Evolutionary conservation across 1,140 invertebrate genomes (phyloP).

Genomic region (Zophobas morio): DNA sequence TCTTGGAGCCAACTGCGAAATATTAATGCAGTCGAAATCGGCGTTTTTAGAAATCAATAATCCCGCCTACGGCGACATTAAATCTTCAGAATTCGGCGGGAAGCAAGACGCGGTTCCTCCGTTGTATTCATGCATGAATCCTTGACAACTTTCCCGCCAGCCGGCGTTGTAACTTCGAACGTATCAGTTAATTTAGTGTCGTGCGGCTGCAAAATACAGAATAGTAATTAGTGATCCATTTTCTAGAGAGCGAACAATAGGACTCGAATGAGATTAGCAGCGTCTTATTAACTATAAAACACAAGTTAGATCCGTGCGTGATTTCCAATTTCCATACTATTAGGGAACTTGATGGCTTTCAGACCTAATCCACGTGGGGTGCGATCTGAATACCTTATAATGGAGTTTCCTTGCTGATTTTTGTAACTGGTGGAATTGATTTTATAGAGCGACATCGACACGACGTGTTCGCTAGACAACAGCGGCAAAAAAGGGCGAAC

Average conservation of each 20-base stretch:
- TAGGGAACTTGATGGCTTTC: constrained; percentile 64
- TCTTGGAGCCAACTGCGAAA: neutral
- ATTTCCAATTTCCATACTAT: constrained; percentile 67
- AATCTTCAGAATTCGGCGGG: constrained; percentile 24
- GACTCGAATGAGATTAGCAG: constrained; percentile 61
- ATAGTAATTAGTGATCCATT: constrained; percentile 57
- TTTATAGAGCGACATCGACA: neutral
- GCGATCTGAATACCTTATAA: constrained; percentile 38
- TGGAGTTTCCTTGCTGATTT: constrained; percentile 39
- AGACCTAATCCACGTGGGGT: constrained; percentile 41
- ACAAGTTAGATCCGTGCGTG: constrained; percentile 63
- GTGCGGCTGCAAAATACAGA: constrained; percentile 52
- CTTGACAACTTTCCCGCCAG: constrained; percentile 26
- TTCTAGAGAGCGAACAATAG: constrained; percentile 58
- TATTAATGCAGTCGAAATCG: constrained; percentile 2
- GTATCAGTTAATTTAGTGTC: constrained; percentile 46
- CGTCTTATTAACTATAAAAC: constrained; percentile 65
- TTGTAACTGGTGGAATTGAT: constrained; percentile 29
- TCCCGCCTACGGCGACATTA: neutral
- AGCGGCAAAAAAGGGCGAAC: constrained; percentile 1
- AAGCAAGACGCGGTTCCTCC: constrained; percentile 24
- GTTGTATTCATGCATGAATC: constrained; percentile 45
- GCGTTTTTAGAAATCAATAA: constrained; percentile 31
- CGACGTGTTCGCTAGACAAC: neutral
- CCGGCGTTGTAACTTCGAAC: constrained; percentile 14